Conservation (phyloP, 2,113 vertebrate species). For the Tympanuchus pallidicinctus region DNA sequence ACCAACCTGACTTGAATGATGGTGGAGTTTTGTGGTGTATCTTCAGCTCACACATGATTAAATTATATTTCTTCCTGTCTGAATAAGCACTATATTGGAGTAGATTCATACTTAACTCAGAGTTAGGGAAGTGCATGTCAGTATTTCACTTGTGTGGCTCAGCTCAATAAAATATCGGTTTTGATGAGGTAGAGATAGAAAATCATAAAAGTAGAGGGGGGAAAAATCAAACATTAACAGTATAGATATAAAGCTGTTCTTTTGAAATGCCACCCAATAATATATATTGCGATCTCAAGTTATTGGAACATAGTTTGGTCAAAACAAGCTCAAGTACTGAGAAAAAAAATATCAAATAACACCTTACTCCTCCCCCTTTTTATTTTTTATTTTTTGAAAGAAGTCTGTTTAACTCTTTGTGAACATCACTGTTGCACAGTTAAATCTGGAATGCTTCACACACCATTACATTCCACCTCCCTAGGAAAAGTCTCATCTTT, state of each 20-base stretch:
- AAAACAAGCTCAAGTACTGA: neutral
- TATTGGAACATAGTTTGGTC: neutral
- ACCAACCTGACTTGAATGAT: constrained; percentile 59
- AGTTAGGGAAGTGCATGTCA: constrained; percentile 20
- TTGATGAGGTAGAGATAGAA: constrained; percentile 24
- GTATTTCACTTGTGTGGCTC: constrained; percentile 22
- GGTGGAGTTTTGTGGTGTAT: constrained; percentile 29
- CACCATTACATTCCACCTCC: neutral
- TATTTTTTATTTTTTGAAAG: neutral
- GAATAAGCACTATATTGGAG: constrained; percentile 62
- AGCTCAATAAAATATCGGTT: constrained; percentile 22
- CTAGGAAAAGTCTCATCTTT: neutral
- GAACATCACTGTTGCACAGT: neutral
- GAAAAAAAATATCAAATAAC: neutral
- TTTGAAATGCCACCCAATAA: neutral
- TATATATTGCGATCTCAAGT: neutral
- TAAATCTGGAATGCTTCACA: neutral
- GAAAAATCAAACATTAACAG: neutral
- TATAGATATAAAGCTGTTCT: neutral
- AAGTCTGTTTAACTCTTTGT: neutral
- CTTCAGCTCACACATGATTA: constrained; percentile 66
- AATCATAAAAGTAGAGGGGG: neutral
- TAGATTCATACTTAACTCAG: constrained; percentile 10
- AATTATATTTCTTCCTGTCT: constrained; percentile 74
- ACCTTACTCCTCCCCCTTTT: fast-evolving